Evolutionary conservation across 2,888 invertebrate genomes (phyloP), one percentile per base, ranked within the genome.

Genomic region (Cyclophora albipunctata): DNA sequence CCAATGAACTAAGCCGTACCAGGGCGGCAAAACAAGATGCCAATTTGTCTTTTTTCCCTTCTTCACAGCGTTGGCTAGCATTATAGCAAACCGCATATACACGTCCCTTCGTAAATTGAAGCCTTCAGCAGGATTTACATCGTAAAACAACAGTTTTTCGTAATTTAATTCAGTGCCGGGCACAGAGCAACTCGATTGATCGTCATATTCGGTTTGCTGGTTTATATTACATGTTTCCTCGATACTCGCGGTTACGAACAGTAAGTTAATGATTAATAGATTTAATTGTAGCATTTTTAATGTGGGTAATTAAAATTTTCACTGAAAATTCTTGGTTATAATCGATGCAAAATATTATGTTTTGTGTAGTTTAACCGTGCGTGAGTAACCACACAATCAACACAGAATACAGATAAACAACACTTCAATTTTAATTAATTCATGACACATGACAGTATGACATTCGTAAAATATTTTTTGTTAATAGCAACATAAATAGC

Each of bases 41-140:
- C 92, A 91, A 51, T 91, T 84, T 33, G 75, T 75, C 45, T 84
- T 82, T 52, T 76, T 73, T 0, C 81, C 79, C 6, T 81, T 74
- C 51, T 89, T 88, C 52, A 91, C 89, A 49, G 97, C 86, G 53
- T 92, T 91, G 37, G 93, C 90, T 0, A 96, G 89, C 71, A 98
- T 92, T 45, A 95, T 93, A 2, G 98, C 97, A 66, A 98, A 90
- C 62, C 99, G 91, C 90, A 99, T 93, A 71, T 97, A 99, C 2
- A 99, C 98, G 88, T 99, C 99, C 40, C 99, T 91, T 7, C 98
- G 90, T 55, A 99, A 90, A 87, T 99, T 99, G 73, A 99, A 99
- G 0, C 99, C 99, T 89, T 99, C 99, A 0, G 95, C 94, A 3
- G 93, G 94, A 87, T 99, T 99, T 0, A 99, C 94, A 74, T 98